Evolutionary conservation across 2,888 invertebrate species (phyloP), one percentile per base, ranked within the genome.

Genomic region (Nipponacmea schrenckii): DNA sequence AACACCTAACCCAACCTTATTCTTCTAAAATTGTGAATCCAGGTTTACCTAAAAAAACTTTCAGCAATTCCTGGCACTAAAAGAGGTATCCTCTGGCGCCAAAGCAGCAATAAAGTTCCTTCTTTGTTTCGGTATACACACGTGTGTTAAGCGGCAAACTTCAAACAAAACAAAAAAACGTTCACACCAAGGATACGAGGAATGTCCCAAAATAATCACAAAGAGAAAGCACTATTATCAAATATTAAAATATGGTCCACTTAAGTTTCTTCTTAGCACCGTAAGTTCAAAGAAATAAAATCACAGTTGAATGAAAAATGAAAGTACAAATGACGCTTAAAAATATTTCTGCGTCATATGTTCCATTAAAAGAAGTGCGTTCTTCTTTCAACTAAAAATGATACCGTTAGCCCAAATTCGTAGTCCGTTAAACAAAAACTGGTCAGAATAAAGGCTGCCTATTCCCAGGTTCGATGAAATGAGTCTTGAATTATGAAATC

Each of bases 1-100:
- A 8, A 39, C 39, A 39, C 39, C 39, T 5, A 5, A 10, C 39
- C 7, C 39, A 39, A 39, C 39, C 75, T 67, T 56, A 39, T 56
- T 72, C 70, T 70, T 69, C 64, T 69, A 48, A 26, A 72, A 71
- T 68, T 69, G 65, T 24, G 24, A 20, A 20, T 56, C 20, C 56
- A 56, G 26, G 64, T 62, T 39, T 46, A 50, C 71, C 66, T 71
- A 71, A 73, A 56, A 56, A 8, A 24, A 24, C 15, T 56, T 20
- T 24, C 56, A 24, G 24, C 20, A 56, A 56, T 39, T 39, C 56
- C 24, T 56, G 56, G 56, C 56, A 56, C 56, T 20, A 56, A 20
- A n/a, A 10, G 24, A 56, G 15, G 20, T 12, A 24, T 24, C 24
- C 20, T 24, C 56, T 56, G 20, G 56, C 56, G 56, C 56, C 56